These are phyloP conservation scores for Ivindomyrus marchei DNA, from an alignment of 2,113 vertebrate genomes.

Conservation along the genomic window DNA sequence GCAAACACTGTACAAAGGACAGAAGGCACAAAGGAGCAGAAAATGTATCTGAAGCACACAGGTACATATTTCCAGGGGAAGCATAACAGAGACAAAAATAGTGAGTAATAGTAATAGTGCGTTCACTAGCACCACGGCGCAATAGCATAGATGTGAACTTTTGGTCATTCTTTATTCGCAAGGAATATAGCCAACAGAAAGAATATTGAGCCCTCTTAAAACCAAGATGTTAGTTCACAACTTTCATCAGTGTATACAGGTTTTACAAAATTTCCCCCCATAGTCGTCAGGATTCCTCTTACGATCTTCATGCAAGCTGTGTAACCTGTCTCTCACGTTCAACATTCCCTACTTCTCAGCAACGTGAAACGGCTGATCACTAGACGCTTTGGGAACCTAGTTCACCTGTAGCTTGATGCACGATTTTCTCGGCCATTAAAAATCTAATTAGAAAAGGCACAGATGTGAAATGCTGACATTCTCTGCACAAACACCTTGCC, in stretches of 20 bases:
- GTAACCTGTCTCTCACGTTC: neutral
- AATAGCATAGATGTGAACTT: neutral
- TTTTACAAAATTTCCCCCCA: neutral
- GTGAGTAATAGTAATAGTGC: neutral
- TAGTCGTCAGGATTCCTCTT: neutral
- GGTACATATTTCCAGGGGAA: neutral
- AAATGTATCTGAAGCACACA: neutral
- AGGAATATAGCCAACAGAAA: neutral
- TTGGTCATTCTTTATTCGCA: neutral
- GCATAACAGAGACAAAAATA: neutral
- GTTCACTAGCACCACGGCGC: neutral
- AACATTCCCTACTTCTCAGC: neutral
- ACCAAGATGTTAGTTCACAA: neutral
- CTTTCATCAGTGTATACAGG: neutral
- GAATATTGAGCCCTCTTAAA: neutral
- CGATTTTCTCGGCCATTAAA: neutral
- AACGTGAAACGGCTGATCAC: neutral
- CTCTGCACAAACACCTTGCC: neutral
- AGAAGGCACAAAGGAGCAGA: neutral
- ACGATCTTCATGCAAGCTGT: neutral
- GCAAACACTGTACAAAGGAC: neutral
- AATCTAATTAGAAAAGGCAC: slow-evolving; percentile 14
- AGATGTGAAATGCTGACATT: slow-evolving; percentile 11
- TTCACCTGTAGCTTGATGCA: neutral
- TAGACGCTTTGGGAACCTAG: neutral